A percentile compares a stretch with the other conserved stretches of the same genome.
Evolutionary conservation across 2,113 vertebrate species (phyloP).

Genomic region (Lota lota): DNA sequence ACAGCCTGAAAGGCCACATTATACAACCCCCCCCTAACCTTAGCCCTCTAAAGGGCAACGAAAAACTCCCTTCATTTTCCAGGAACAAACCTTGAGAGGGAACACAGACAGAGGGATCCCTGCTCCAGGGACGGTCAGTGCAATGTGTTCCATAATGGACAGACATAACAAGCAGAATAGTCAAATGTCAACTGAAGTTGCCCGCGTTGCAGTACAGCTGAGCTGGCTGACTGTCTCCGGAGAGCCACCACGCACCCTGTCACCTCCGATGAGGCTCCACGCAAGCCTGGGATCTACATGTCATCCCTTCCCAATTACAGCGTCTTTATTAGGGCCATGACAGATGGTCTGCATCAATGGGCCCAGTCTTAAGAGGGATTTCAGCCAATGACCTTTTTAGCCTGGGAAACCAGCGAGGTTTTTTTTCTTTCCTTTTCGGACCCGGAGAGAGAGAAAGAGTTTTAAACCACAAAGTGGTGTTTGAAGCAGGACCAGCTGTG

Average conservation of each 20-base stretch:
- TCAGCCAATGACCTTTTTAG: conserved; percentile 60
- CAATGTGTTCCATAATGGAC: too few species aligned
- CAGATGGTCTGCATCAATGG: conserved; percentile 65
- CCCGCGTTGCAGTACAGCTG: too few species aligned
- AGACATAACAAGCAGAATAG: too few species aligned
- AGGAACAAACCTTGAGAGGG: too few species aligned
- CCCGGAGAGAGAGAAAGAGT: background rate
- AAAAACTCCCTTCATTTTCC: too few species aligned
- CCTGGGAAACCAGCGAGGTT: conserved; percentile 34
- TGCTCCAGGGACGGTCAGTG: too few species aligned
- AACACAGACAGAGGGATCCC: too few species aligned
- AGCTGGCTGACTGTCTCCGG: too few species aligned
- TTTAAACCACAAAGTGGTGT: conserved; percentile 29
- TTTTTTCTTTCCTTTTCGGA: conserved; percentile 1
- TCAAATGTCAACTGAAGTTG: background rate
- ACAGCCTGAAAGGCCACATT: too few species aligned
- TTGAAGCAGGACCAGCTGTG: conserved; percentile 44
- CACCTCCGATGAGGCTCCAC: conserved; percentile 55
- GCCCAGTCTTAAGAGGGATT: conserved; percentile 61
- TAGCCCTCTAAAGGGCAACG: too few species aligned
- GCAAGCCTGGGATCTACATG: conserved; percentile 59
- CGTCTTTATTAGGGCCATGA: conserved; percentile 63
- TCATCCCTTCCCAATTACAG: conserved; percentile 71
- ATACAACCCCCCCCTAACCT: too few species aligned
- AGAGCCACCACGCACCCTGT: conserved; percentile 18